Conservation (phyloP, 2,888 invertebrate species). For the Polyploca ridens region DNA sequence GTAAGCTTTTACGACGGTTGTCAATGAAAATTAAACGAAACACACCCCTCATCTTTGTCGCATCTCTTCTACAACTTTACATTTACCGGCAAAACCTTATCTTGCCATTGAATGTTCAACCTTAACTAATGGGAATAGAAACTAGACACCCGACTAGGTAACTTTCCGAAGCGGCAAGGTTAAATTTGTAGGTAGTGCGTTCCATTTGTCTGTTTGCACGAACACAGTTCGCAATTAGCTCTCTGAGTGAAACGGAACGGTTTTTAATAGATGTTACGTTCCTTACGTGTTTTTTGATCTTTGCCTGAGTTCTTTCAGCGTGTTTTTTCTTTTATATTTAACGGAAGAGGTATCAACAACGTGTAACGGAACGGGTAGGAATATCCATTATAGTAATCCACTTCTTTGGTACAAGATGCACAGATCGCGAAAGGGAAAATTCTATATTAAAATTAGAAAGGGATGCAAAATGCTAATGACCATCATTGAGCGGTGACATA, state of each 20-base stretch:
- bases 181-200: slow-evolving; percentile 17
- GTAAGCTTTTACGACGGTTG: slow-evolving; percentile 46
- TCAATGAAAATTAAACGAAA: slow-evolving; percentile 74
- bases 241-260: slow-evolving; percentile 46
- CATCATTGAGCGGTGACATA: too few species aligned
- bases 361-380: too few species aligned
- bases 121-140: slow-evolving; percentile 23
- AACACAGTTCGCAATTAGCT: slow-evolving; percentile 71
- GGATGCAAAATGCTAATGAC: too few species aligned
- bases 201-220: slow-evolving; percentile 62
- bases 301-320: slow-evolving; percentile 20
- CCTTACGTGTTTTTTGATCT: slow-evolving; percentile 35
- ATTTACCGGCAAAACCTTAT: slow-evolving; percentile 9
- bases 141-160: neutral
- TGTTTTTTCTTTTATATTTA: neutral
- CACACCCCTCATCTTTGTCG: slow-evolving; percentile 68
- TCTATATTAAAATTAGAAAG: too few species aligned
- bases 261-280: slow-evolving; percentile 50
- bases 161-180: slow-evolving; percentile 12
- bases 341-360: too few species aligned
- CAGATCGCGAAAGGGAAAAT: too few species aligned
- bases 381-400: too few species aligned
- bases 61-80: slow-evolving; percentile 38
- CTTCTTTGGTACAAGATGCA: too few species aligned
- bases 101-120: slow-evolving; percentile 29